Conservation (phyloP, 2,113 vertebrate genomes). For the Thunnus thynnus region DNA sequence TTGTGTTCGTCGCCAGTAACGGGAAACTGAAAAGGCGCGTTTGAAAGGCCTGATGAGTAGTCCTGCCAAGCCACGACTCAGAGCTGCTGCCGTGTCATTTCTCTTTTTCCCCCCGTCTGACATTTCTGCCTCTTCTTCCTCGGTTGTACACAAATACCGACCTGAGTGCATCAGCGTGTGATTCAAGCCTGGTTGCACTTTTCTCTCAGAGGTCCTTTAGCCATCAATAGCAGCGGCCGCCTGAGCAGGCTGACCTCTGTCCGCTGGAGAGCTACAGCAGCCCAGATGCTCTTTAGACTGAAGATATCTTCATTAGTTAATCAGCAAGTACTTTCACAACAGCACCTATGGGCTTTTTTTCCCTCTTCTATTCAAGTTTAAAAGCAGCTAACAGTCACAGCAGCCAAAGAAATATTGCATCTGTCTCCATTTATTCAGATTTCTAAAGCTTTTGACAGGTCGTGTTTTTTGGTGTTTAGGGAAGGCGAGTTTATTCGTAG, state of each 20-base stretch:
- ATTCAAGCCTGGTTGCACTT: constrained; percentile 68
- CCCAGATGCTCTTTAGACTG: constrained; percentile 40
- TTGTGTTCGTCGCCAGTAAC: constrained; percentile 29
- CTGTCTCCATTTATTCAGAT: constrained; percentile 27
- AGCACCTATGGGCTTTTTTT: neutral
- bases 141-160: neutral
- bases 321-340: constrained; percentile 17
- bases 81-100: neutral
- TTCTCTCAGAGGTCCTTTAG: constrained; percentile 48
- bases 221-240: constrained; percentile 22
- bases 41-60: constrained; percentile 46
- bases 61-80: constrained; percentile 51
- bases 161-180: constrained; percentile 14
- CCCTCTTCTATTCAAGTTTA: neutral
- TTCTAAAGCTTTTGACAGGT: constrained; percentile 26
- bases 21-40: constrained; percentile 48
- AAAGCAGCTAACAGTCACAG: constrained; percentile 13
- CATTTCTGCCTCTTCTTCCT: constrained; percentile 18
- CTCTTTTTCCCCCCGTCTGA: neutral
- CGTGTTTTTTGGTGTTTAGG: too few species aligned
- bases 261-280: neutral
- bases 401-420: neutral
- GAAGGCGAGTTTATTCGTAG: too few species aligned
- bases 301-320: constrained; percentile 1
- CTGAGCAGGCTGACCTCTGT: constrained; percentile 22